Conservation (phyloP, 2,113 vertebrate species). For the Erythrolamprus reginae region DNA sequence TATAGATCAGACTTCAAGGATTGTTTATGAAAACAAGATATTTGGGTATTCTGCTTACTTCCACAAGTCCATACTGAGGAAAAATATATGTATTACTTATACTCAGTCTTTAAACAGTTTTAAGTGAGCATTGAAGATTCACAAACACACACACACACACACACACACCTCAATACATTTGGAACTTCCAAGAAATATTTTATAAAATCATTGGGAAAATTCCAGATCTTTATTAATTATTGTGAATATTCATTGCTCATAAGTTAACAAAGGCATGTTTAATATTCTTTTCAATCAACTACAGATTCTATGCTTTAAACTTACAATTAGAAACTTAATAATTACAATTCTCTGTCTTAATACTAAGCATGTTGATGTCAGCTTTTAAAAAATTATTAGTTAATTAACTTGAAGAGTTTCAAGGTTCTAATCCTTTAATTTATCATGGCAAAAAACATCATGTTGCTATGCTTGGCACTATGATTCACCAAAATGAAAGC, state of each 20-base stretch:
- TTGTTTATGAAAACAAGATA: background rate
- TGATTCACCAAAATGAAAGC: too few relatives aligned
- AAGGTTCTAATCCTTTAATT: background rate
- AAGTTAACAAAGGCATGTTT: constrained; percentile 67
- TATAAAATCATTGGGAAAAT: background rate
- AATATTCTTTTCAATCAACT: constrained; percentile 41
- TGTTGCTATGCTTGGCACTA: background rate
- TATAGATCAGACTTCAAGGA: background rate
- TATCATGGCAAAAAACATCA: background rate
- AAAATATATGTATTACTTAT: background rate
- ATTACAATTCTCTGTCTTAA: constrained; percentile 43
- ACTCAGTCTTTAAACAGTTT: constrained; percentile 78
- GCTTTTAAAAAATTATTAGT: background rate
- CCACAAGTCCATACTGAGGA: background rate
- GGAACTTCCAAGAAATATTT: background rate
- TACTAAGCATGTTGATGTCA: background rate
- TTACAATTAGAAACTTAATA: constrained; percentile 22
- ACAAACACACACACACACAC: constrained; percentile 38
- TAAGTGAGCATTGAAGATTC: constrained; percentile 72
- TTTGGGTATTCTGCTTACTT: background rate
- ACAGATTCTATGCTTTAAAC: constrained; percentile 39
- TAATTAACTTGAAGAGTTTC: background rate
- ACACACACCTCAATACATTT: background rate
- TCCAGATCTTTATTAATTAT: constrained; percentile 45
- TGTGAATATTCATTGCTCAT: constrained; percentile 75